These are phyloP conservation scores for Physella acuta DNA, from an alignment of 1,140 invertebrate species.

Conservation along the genomic window DNA sequence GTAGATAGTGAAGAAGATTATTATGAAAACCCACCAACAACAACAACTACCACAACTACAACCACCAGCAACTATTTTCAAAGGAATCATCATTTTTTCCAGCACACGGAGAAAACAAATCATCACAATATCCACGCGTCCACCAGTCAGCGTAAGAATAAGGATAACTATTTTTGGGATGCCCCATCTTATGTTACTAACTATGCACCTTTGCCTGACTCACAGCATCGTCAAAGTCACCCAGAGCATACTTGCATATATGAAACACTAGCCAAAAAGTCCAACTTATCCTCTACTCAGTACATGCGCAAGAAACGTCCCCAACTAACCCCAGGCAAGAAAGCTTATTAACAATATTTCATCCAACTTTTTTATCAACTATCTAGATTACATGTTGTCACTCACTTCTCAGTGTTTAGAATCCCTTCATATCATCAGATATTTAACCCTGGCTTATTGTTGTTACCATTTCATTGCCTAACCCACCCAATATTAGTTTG, in stretches of 20 bases:
- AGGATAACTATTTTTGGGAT: conserved; percentile 11
- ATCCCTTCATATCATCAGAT: too few species aligned
- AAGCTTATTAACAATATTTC: conserved; percentile 7
- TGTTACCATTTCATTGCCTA: too few species aligned
- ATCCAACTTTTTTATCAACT: too few species aligned
- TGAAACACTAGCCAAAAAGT: conserved; percentile 55
- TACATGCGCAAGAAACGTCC: conserved; percentile 48
- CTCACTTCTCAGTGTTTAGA: too few species aligned
- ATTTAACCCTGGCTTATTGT: too few species aligned
- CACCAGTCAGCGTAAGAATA: conserved; percentile 29
- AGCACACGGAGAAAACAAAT: neutral
- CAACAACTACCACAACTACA: conserved; percentile 23
- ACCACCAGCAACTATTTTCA: conserved; percentile 7
- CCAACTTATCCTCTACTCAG: conserved; percentile 51
- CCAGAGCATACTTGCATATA: conserved; percentile 50
- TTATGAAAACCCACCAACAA: conserved; percentile 16
- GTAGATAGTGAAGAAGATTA: conserved; percentile 7
- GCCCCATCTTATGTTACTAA: neutral
- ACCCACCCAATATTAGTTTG: too few species aligned
- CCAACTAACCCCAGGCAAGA: conserved; percentile 53
- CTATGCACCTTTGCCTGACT: neutral
- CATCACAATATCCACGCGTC: neutral
- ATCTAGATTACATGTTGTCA: too few species aligned
- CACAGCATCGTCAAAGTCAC: conserved; percentile 23
- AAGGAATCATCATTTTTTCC: neutral